Evolutionary conservation across 2,888 invertebrate species (phyloP).

Genomic region (Aphodius sticticus): DNA sequence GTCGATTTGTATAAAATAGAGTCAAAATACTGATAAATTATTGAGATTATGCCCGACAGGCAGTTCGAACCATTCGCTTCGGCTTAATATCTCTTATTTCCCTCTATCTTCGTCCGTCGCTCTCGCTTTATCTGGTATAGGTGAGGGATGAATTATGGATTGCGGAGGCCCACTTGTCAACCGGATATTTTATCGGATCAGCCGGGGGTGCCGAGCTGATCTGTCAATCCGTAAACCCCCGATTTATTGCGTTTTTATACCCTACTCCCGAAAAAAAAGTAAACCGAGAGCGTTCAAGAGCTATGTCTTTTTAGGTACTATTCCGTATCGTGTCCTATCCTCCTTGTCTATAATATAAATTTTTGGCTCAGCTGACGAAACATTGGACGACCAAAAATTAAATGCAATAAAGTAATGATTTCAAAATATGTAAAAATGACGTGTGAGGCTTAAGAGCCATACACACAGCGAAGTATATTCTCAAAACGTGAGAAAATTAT

Average conservation of each 20-base stretch:
- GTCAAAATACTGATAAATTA: slow-evolving; percentile 27
- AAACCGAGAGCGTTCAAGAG: no score
- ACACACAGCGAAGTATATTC: no score
- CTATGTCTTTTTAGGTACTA: no score
- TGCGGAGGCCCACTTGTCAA: slow-evolving; percentile 19
- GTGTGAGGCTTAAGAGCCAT: no score
- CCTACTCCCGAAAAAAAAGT: not conserved
- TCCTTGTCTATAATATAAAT: no score
- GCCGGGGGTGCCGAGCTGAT: slow-evolving; percentile 9
- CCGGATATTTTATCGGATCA: slow-evolving; percentile 15
- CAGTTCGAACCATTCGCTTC: not conserved
- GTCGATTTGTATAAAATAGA: slow-evolving; percentile 20
- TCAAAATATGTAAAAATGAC: no score
- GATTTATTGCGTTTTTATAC: slow-evolving; percentile 31
- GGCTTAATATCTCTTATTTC: not conserved
- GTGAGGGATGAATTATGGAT: slow-evolving; percentile 21
- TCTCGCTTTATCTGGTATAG: not conserved
- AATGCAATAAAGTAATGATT: no score
- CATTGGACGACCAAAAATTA: no score
- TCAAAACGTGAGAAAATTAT: no score
- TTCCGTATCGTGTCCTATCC: no score
- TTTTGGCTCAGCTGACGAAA: no score
- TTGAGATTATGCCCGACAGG: slow-evolving; percentile 13
- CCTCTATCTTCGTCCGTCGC: not conserved
- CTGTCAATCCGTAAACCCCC: slow-evolving; percentile 30